Evolutionary conservation across 2,113 vertebrate species (phyloP).

Genomic region (Ciconia stormi): DNA sequence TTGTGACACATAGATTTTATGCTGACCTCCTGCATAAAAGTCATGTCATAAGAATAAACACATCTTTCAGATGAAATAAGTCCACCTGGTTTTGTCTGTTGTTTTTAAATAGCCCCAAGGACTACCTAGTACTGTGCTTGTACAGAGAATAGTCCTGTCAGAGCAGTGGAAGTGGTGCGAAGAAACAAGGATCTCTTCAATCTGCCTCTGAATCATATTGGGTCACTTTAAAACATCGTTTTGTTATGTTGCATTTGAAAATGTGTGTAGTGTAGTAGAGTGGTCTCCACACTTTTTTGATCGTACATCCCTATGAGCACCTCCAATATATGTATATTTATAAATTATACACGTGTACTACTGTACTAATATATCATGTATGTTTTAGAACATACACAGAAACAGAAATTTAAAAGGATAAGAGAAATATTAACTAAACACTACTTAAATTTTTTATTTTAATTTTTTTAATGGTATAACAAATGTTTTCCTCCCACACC

Average conservation of each 20-base stretch:
- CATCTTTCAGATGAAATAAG: neutral
- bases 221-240: neutral
- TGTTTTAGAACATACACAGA: neutral
- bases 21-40: neutral
- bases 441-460: neutral
- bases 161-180: neutral
- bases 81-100: neutral
- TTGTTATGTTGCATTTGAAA: neutral
- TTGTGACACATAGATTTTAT: neutral
- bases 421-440: neutral
- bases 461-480: neutral
- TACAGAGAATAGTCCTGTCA: neutral
- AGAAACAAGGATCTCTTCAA: neutral
- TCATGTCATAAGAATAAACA: neutral
- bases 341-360: neutral
- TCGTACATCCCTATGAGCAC: rapidly evolving
- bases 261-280: neutral
- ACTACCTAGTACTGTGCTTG: neutral
- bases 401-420: neutral
- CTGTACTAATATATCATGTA: neutral
- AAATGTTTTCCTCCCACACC: neutral
- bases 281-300: neutral
- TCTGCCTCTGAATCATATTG: neutral
- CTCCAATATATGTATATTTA: neutral
- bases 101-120: neutral